Evolutionary conservation across 2,113 vertebrate genomes (phyloP), one percentile per base, ranked within the genome.

Genomic region (Stigmatopora argus): DNA sequence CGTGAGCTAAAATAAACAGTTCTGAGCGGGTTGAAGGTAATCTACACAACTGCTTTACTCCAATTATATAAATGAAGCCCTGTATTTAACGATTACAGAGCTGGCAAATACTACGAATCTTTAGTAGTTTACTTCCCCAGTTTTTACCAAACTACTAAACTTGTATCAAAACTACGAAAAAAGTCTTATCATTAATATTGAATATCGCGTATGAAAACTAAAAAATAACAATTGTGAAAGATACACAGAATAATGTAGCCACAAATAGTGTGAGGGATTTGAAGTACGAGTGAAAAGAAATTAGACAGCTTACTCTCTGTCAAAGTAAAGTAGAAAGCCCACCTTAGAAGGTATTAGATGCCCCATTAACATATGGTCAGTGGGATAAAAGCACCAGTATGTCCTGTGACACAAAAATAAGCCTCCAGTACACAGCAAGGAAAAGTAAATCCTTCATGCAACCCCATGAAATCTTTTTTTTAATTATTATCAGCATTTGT

Each of bases 331-430:
- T 19, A 62, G 57, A 73, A 76, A 21, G 19, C 19, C 59, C 64
- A 72, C 57, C 62, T 78, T 64, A 38, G 49, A 66, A 48, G 18
- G 59, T 11, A 66, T 73, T 70, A 72, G 59, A 63, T 44, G 21
- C 55, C 0, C 5, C 46, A 13, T 63, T 21, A 13, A 64, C 73
- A 66, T 70, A 65, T 66, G 64, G 66, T 5, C 10, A 38, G 4
- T 10, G 45, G 47, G 51, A 64, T 31, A 69, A 70, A 65, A 64
- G 19, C 56, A 26, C 52, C 52, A 55, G 52, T 55, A 3, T 55
- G 53, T 56, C 53, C 53, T 56, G 53, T 56, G 53, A 56, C 31
- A 38, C 18, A 51, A 63, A 52, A 51, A 56, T 47, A 55, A 31
- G 59, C 17, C 49, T 41, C 23, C 34, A 7, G 19, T 17, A 41